Evolutionary conservation across 2,888 invertebrate species (phyloP), one percentile per base, ranked within the genome.

Genomic region (Cataglyphis cursor): DNA sequence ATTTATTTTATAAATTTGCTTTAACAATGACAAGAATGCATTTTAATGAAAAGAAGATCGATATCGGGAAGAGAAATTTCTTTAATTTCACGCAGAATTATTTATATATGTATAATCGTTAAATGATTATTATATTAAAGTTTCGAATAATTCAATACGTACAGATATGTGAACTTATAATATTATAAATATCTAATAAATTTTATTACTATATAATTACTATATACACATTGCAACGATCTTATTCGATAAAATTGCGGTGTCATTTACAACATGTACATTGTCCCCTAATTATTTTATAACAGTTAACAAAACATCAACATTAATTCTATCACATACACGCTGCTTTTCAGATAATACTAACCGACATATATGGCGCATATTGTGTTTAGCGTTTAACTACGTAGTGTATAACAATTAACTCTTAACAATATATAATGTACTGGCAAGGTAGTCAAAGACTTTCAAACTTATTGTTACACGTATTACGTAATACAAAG

Each of bases 291-390:
- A 68, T 68, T 70, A 68, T 78, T 21, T 31, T 41, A 70, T 21
- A 78, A 78, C 28, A 54, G 15, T 76, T 76, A 76, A 76, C 57
- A 57, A 70, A 70, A 70, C 51, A 35, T 75, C 15, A 75, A 70
- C 38, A 70, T 57, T 70, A 54, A 68, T 76, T 76, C 38, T 57
- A 15, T 28, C 68, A 57, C 38, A 70, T 6, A 57, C 38, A 70
- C 10, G 9, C 0, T 68, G 21, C 15, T 54, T 57, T 78, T 6
- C 48, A 28, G 48, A 10, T 57, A 41, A 78, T 78, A 28, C 21
- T 78, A 57, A 66, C 24, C 10, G 41, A 78, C 48, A 18, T 54
- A 54, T n/a, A 57, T 38, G 38, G 76, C 38, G 76, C 76, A 68
- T 68, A n/a, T 28, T 28, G 54, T 41, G 24, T 65, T 51, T 65